Conservation (phyloP, 1,140 invertebrate genomes). For the Apis cerana region DNA sequence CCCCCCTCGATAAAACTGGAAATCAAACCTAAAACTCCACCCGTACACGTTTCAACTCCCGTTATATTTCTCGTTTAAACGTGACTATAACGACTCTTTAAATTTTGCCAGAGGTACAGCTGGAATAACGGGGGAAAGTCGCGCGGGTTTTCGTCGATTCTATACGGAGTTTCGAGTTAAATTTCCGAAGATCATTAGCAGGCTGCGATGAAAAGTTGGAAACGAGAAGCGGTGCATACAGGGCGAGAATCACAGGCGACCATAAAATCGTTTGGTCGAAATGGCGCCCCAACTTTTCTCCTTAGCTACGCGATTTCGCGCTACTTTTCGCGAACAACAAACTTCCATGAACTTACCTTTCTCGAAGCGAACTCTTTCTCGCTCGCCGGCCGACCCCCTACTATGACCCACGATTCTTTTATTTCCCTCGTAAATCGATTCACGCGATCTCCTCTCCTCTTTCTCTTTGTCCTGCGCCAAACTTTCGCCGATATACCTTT, state of each 20-base stretch:
- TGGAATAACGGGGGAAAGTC: conserved; percentile 7
- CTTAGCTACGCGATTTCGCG: conserved; percentile 41
- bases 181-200: background rate
- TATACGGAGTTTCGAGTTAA: background rate
- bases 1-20: too few relatives aligned
- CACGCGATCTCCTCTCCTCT: conserved; percentile 11
- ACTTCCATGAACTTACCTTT: background rate
- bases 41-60: too few relatives aligned
- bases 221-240: background rate
- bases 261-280: conserved; percentile 21
- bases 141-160: background rate
- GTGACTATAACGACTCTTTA: conserved; percentile 15
- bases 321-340: background rate
- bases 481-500: conserved; percentile 32
- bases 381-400: background rate
- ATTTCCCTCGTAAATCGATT: conserved; percentile 64
- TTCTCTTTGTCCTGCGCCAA: background rate
- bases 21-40: too few relatives aligned
- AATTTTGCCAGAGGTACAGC: background rate
- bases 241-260: conserved; percentile 1
- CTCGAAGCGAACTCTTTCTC: background rate
- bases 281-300: conserved; percentile 40
- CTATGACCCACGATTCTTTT: conserved; percentile 44
- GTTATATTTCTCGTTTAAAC: background rate
- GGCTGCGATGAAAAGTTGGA: background rate